A percentile compares a stretch with the other conserved stretches of the same genome.
phyloP scores from a whole-genome alignment of 1,140 invertebrate species.

The Aphidius gifuensis region DNA sequence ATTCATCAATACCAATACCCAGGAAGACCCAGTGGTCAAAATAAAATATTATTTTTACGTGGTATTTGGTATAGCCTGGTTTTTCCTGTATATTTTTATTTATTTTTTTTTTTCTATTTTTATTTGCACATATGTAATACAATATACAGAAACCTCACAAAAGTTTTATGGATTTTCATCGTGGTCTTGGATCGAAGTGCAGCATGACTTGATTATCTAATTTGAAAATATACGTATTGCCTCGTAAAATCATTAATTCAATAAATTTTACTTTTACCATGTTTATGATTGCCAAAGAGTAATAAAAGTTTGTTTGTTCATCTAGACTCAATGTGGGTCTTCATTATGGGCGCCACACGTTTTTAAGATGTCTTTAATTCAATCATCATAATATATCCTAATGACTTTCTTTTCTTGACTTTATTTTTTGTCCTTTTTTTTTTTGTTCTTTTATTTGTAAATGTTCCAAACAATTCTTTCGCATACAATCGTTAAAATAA shows the following conservation, averaged over 20 bases:
- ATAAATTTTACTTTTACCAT: neutral
- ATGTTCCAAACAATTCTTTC: too few relatives aligned
- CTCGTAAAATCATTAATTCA: conserved; percentile 14
- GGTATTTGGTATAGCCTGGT: neutral
- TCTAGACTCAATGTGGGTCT: too few relatives aligned
- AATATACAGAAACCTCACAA: too few relatives aligned
- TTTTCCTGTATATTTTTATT: neutral
- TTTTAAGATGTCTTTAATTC: conserved; percentile 9
- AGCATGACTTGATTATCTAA: too few relatives aligned
- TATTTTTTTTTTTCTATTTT: neutral
- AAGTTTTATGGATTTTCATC: too few relatives aligned
- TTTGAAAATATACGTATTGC: neutral
- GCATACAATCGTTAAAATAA: too few relatives aligned
- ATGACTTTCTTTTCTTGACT: neutral
- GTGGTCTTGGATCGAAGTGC: too few relatives aligned
- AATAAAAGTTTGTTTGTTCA: conserved; percentile 8
- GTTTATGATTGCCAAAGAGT: neutral
- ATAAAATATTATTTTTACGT: too few relatives aligned
- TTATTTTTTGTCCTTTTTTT: neutral
- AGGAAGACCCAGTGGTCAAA: too few relatives aligned
- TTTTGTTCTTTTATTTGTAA: conserved; percentile 5
- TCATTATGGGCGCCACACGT: conserved; percentile 6
- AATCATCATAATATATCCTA: neutral
- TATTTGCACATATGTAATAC: too few relatives aligned
- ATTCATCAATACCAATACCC: too few relatives aligned